Evolutionary conservation across 2,888 invertebrate genomes (phyloP).

Genomic region (Limenitis camilla): DNA sequence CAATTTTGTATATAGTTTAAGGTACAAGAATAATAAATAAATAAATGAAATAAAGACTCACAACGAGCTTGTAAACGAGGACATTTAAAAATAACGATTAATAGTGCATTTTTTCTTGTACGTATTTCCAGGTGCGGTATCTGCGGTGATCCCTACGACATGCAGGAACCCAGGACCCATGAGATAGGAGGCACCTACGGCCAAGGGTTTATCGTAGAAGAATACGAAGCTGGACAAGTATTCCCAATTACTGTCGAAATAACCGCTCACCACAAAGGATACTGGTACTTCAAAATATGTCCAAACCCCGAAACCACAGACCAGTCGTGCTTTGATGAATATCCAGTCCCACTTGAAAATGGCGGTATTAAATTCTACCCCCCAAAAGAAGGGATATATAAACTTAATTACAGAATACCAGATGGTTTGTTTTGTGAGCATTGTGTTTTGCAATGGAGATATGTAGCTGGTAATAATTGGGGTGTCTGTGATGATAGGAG

Average conservation of each 20-base stretch:
- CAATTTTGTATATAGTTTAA: no score
- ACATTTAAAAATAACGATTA: no score
- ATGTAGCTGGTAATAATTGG: constrained; percentile 89
- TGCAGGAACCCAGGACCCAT: constrained; percentile 79
- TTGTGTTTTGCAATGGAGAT: constrained; percentile 91
- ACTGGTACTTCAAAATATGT: constrained; percentile 88
- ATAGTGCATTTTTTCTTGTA: no score
- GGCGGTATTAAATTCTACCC: constrained; percentile 79
- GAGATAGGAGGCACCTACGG: constrained; percentile 88
- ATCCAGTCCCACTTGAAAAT: constrained; percentile 74
- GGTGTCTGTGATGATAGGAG: constrained; percentile 80
- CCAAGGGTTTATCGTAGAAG: constrained; percentile 81
- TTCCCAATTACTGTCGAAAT: constrained; percentile 82
- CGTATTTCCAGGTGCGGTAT: constrained; percentile 79
- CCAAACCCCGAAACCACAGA: constrained; percentile 78
- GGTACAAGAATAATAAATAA: no score
- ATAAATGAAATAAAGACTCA: no score
- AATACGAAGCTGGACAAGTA: constrained; percentile 77
- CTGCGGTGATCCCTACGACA: constrained; percentile 88
- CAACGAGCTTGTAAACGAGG: no score
- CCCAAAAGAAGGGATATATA: constrained; percentile 79
- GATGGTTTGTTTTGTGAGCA: constrained; percentile 80
- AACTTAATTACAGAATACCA: constrained; percentile 77
- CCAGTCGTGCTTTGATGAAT: constrained; percentile 83
- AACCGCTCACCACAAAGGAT: constrained; percentile 88